phyloP scores from a whole-genome alignment of 2,888 invertebrate species.

The Aquatica leii region DNA sequence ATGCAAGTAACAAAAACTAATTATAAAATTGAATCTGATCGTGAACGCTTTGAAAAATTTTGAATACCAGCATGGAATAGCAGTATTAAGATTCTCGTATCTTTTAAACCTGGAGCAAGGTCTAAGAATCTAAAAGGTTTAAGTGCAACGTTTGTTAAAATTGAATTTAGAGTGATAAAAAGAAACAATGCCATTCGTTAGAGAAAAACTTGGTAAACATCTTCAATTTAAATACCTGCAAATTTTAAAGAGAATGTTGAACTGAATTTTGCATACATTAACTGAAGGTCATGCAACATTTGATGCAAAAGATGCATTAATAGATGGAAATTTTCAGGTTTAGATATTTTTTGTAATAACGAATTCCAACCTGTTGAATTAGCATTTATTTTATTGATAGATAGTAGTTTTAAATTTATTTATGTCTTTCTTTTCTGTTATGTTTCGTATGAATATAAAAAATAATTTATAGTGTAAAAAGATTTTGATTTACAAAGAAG shows the following conservation, averaged over 20 bases:
- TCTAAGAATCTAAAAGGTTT: no score
- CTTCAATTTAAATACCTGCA: neutral
- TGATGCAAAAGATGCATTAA: constrained; percentile 26
- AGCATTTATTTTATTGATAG: constrained; percentile 11
- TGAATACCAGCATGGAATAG: no score
- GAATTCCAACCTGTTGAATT: constrained; percentile 16
- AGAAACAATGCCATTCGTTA: no score
- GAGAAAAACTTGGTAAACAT: constrained; percentile 11
- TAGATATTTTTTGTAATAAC: constrained; percentile 13
- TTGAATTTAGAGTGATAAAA: no score
- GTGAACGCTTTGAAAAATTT: no score
- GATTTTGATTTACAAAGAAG: constrained; percentile 14
- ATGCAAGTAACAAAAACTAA: no score
- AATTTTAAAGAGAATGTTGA: constrained; percentile 30
- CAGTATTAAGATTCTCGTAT: no score
- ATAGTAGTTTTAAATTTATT: neutral
- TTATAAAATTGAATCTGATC: no score
- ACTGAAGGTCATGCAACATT: constrained; percentile 32
- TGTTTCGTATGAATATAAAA: neutral
- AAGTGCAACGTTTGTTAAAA: no score
- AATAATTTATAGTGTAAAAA: constrained; percentile 18
- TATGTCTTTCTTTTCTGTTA: neutral
- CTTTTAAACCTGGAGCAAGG: no score
- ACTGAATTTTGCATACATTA: constrained; percentile 34
- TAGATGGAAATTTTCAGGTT: constrained; percentile 22